Percentiles rank a stretch among this genome's conserved stretches.
Conservation (phyloP, 2,888 invertebrate species). For the Rugalucina vietnamica region DNA sequence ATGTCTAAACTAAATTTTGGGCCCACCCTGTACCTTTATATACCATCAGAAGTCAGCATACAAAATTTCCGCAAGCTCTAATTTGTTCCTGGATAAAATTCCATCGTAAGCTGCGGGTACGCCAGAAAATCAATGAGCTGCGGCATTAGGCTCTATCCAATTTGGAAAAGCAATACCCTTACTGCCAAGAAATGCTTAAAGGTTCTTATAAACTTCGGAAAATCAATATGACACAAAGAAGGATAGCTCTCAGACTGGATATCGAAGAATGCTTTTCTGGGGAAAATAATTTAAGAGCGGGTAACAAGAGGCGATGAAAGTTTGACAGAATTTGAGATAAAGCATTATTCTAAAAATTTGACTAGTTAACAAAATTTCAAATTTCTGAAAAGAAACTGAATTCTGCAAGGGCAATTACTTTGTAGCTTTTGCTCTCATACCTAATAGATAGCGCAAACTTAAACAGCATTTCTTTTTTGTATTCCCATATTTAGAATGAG, state of each 20-base stretch:
- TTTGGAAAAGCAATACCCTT: slow-evolving; percentile 16
- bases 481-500: no score
- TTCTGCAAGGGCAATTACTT: no score
- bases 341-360: no score
- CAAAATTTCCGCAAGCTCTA: not conserved
- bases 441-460: no score
- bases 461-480: no score
- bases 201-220: slow-evolving; percentile 1
- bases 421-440: no score
- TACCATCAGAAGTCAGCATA: slow-evolving; percentile 7
- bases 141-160: not conserved
- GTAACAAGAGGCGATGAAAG: not conserved
- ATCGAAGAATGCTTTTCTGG: not conserved
- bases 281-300: not conserved
- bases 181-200: not conserved
- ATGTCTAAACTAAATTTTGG: not conserved
- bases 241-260: not conserved
- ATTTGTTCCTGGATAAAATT: slow-evolving; percentile 6
- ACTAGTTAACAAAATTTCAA: no score
- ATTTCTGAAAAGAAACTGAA: no score
- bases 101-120: slow-evolving; percentile 6
- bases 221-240: slow-evolving; percentile 10
- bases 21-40: not conserved
- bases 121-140: not conserved
- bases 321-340: not conserved